Evolutionary conservation across 1,140 invertebrate genomes (phyloP), one percentile per base, ranked within the genome.

Genomic region (Sarcophaga bullata): DNA sequence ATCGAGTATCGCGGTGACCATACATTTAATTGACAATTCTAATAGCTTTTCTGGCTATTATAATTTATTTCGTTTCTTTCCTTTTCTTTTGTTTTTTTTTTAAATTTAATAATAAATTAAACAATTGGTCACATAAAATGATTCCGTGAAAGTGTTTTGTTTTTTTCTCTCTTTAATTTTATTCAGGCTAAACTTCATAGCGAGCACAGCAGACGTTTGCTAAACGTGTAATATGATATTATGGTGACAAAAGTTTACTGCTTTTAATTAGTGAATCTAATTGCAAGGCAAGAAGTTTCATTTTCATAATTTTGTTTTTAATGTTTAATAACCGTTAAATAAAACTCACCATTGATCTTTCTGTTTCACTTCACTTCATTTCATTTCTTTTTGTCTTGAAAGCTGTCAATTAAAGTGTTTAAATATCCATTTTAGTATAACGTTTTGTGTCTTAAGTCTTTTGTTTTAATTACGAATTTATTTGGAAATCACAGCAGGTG

Each of bases 191-290:
- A 37, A 37, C 25, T 37, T 37, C 25, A 37, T 37, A n/a, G 1
- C 25, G 25, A 37, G n/a, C n/a, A n/a, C n/a, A n/a, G n/a, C n/a
- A n/a, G 4, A 37, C 25, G 25, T 37, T 37, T 37, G 25, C 25
- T 37, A 37, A 37, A 37, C 25, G n/a, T n/a, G n/a, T n/a, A n/a
- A n/a, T n/a, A n/a, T n/a, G 25, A 37, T 37, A 50, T 75, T n/a
- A 19, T 50, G 48, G 50, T 78, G 75, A 78, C 75, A 78, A 78
- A n/a, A 78, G 25, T 46, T 78, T 78, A 25, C 50, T 8, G 13
- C 17, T 19, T 78, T 78, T 78, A 78, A 78, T 78, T 78, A 78
- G 75, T 78, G 37, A 17, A 49, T 78, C 50, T 52, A 78, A 78
- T 78, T 78, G 37, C 25, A 52, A 19, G 2, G 17, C n/a, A 68